Base-by-base conservation (phyloP, 2,888 invertebrate species). In the Patella depressa region DNA sequence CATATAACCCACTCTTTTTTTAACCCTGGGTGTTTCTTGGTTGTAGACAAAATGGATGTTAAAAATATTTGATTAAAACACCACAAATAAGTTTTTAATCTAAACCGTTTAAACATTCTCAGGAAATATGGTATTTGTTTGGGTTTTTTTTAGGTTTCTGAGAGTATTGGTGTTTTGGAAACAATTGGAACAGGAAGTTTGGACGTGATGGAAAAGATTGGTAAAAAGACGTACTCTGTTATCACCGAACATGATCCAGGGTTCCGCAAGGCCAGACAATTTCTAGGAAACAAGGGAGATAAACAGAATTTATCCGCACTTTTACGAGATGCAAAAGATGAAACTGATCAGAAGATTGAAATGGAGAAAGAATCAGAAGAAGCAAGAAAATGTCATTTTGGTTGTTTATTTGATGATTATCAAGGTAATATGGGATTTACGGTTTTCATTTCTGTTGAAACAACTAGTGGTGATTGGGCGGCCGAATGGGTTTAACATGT, bases 161-260 rank as follows among this genome's bases (percentile, higher is more conserved):
- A 73, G 3, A 55, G 65, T 76, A 80, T 79, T 0, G 81, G 81
- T 57, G 80, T 78, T 15, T 80, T 80, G 24, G 85, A 85, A 71
- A 82, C 81, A 15, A 75, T 92, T 11, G 90, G 92, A 9, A 86
- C 89, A 53, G 91, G 91, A 19, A 88, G 92, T 72, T 83, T 93
- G 45, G 97, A 96, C 89, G 97, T 97, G 0, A 92, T 98, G 72
- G 98, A 98, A 92, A 95, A 95, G 0, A 96, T 98, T 83, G 98
- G 98, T 11, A 97, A 97, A 91, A 97, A 97, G 91, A 98, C 98
- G 0, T 97, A 97, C 95, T 95, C 96, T 89, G 96, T 96, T 0
- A 92, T 98, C 1, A 97, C 97, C 90, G 97, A 98, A 79, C 97
- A 97, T 53, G 97, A 98, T 91, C 97, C 97, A 0, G 96, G 97